Percentiles rank a stretch among this genome's conserved stretches.
These are phyloP conservation scores for Melieria picta DNA, from an alignment of 2,888 invertebrate genomes.

Conservation along the genomic window DNA sequence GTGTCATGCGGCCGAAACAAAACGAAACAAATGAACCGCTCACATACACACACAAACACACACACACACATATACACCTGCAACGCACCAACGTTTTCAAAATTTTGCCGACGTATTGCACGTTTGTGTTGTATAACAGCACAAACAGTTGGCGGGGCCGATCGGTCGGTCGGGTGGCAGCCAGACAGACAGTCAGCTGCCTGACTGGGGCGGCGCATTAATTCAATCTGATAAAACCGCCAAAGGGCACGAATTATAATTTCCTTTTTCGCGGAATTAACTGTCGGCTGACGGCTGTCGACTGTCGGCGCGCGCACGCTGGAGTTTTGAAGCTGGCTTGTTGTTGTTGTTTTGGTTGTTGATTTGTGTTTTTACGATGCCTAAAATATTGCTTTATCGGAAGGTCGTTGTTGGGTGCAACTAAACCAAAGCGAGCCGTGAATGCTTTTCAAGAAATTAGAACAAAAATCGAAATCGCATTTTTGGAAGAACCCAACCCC, in stretches of 20 bases:
- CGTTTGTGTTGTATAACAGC: background rate
- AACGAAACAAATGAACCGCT: background rate
- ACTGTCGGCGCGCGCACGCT: constrained; percentile 1
- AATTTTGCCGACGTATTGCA: background rate
- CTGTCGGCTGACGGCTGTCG: constrained; percentile 51
- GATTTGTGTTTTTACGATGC: background rate
- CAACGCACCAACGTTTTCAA: background rate
- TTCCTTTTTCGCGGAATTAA: constrained; percentile 66
- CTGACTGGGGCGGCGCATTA: constrained; percentile 56
- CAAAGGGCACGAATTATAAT: constrained; percentile 66
- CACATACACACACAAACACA: background rate
- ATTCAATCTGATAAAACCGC: constrained; percentile 65
- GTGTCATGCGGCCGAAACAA: constrained; percentile 11
- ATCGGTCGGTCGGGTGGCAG: constrained; percentile 6
- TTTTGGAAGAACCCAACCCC: too few relatives aligned
- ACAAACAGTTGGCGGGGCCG: too few relatives aligned
- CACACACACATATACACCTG: background rate
- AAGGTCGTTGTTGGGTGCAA: too few relatives aligned
- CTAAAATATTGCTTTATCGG: too few relatives aligned
- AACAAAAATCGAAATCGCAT: too few relatives aligned
- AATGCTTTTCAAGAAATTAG: too few relatives aligned
- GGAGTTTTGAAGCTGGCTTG: background rate
- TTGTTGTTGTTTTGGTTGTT: background rate
- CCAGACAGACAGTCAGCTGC: constrained; percentile 35
- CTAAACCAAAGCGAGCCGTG: too few relatives aligned